These are phyloP conservation scores for Pseudochromis fuscus DNA, from an alignment of 2,797 vertebrate genomes.

Conservation along the genomic window DNA sequence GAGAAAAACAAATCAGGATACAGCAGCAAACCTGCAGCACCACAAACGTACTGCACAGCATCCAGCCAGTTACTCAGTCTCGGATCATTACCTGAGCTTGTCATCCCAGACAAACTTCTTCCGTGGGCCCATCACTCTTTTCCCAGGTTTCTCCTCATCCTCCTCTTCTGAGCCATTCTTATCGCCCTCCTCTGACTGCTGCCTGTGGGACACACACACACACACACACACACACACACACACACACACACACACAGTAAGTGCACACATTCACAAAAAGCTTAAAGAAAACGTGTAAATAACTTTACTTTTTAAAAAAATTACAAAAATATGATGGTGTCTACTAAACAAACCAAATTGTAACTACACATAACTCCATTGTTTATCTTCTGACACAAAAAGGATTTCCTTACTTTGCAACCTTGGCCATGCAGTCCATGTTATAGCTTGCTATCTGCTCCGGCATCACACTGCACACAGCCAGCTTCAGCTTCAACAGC, in stretches of 20 bases:
- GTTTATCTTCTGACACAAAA: not conserved
- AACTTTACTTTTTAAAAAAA: not conserved
- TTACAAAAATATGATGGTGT: not conserved
- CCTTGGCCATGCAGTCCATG: slow-evolving; percentile 92
- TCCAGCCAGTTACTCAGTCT: not conserved
- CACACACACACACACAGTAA: not conserved
- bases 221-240: slow-evolving; percentile 1
- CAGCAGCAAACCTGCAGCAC: not conserved
- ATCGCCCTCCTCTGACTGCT: slow-evolving; percentile 93
- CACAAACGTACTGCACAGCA: not conserved
- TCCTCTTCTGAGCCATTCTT: slow-evolving; percentile 96
- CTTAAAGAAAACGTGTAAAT: not conserved
- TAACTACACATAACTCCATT: not conserved
- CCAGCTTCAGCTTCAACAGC: slow-evolving; percentile 93
- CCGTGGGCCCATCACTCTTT: slow-evolving; percentile 94
- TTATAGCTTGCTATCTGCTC: slow-evolving; percentile 94
- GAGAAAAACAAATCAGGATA: not conserved
- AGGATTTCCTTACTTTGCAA: slow-evolving; percentile 88
- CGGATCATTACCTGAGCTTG: slow-evolving; percentile 89
- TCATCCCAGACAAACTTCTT: slow-evolving; percentile 99
- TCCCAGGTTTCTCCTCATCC: slow-evolving; percentile 96
- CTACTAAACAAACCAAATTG: no score
- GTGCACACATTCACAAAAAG: not conserved
- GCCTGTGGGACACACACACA: slow-evolving; percentile 76
- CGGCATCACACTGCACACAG: slow-evolving; percentile 96